Percentiles rank a stretch among this genome's conserved stretches.
Evolutionary conservation across 1,140 invertebrate genomes (phyloP).

Genomic region (Caenorhabditis briggsae): DNA sequence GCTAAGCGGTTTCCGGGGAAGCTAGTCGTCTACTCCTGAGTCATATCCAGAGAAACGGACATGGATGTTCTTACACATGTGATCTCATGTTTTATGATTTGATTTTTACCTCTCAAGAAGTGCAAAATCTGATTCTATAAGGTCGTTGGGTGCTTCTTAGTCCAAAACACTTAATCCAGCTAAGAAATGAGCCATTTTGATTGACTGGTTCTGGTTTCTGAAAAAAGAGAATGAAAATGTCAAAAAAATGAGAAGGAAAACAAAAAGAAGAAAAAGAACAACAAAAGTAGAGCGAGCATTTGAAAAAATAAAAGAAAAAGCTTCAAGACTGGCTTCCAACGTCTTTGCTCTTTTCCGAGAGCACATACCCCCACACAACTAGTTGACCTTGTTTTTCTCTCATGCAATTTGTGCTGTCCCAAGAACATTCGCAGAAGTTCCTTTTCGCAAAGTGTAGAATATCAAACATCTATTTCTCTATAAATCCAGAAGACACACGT

Average conservation of each 20-base stretch:
- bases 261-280: background rate
- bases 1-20: background rate
- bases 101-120: background rate
- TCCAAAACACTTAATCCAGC: background rate
- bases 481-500: background rate
- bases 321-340: slow-evolving; percentile 22
- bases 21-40: background rate
- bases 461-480: background rate
- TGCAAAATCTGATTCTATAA: background rate
- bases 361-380: slow-evolving; percentile 30
- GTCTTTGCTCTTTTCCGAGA: slow-evolving; percentile 33
- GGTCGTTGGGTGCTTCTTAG: background rate
- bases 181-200: background rate
- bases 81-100: background rate
- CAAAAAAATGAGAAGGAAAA: background rate
- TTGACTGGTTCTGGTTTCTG: background rate
- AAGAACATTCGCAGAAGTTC: slow-evolving; percentile 1
- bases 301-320: slow-evolving; percentile 5
- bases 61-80: background rate
- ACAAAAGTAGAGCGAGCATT: slow-evolving; percentile 14
- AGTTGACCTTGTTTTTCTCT: slow-evolving; percentile 46
- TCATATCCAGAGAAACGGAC: background rate
- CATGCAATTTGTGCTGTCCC: slow-evolving; percentile 13
- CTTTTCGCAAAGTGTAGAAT: background rate
- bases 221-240: too few species aligned